These are phyloP conservation scores for Papilio aristodemus DNA, from an alignment of 1,140 invertebrate species.

Conservation along the genomic window DNA sequence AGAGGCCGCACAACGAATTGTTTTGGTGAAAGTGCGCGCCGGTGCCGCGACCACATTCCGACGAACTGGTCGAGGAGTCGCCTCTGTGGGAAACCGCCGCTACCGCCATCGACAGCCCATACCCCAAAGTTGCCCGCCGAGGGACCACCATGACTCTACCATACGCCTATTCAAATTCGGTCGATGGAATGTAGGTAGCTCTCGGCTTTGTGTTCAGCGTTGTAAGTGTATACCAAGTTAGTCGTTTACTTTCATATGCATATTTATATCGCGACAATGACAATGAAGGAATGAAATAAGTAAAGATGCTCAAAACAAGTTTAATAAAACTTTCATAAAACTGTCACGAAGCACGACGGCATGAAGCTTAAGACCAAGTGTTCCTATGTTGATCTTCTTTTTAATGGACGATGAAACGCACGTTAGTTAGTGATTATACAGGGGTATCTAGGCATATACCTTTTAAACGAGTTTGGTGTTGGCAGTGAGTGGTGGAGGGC, in stretches of 20 bases:
- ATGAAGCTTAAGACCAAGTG: background rate
- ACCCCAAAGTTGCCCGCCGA: slow-evolving; percentile 31
- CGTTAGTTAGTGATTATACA: slow-evolving; percentile 26
- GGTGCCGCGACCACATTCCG: slow-evolving; percentile 78
- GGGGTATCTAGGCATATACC: slow-evolving; percentile 37
- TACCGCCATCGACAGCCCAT: slow-evolving; percentile 55
- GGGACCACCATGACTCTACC: slow-evolving; percentile 27
- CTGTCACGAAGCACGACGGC: too few relatives aligned
- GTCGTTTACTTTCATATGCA: slow-evolving; percentile 1
- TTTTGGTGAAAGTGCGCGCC: slow-evolving; percentile 79
- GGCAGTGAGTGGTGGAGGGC: slow-evolving; percentile 33
- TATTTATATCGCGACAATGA: background rate
- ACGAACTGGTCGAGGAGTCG: slow-evolving; percentile 76
- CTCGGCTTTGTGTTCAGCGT: background rate
- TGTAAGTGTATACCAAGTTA: slow-evolving; percentile 5
- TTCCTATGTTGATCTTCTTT: background rate
- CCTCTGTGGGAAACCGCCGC: slow-evolving; percentile 74
- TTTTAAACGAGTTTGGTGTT: slow-evolving; percentile 42
- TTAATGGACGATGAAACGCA: background rate
- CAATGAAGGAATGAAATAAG: slow-evolving; percentile 40
- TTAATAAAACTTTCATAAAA: background rate
- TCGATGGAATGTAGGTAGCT: slow-evolving; percentile 19
- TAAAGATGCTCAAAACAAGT: background rate
- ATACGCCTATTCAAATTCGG: slow-evolving; percentile 25
- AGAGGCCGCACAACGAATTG: slow-evolving; percentile 78